Conservation (phyloP, 1,140 invertebrate species). For the Cotesia glomerata region DNA sequence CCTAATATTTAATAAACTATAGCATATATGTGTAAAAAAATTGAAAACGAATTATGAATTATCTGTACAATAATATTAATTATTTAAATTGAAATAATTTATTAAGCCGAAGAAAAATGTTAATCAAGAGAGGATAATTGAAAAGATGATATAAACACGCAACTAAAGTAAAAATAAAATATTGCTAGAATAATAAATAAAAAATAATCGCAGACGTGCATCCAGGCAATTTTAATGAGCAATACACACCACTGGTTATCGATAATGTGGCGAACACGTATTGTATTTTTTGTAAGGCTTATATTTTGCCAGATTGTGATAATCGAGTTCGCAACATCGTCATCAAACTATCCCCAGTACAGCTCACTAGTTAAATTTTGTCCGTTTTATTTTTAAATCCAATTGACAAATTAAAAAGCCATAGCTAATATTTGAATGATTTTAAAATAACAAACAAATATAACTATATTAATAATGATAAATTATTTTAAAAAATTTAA, state of each 20-base stretch:
- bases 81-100: too few relatives aligned
- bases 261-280: conserved; percentile 54
- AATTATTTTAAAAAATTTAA: not conserved
- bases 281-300: conserved; percentile 63
- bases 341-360: conserved; percentile 43
- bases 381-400: not conserved
- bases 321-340: conserved; percentile 57
- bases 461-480: not conserved
- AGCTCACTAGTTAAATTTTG: conserved; percentile 5
- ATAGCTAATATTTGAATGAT: not conserved
- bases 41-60: too few relatives aligned
- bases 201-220: conserved; percentile 8
- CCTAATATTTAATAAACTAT: too few relatives aligned
- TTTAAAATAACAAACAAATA: too few relatives aligned
- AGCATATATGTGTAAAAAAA: too few relatives aligned
- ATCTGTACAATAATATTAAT: too few relatives aligned
- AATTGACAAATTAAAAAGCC: not conserved
- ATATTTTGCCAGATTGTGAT: conserved; percentile 60
- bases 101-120: not conserved
- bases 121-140: not conserved
- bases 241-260: conserved; percentile 33
- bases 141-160: not conserved
- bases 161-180: not conserved
- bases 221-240: conserved; percentile 17
- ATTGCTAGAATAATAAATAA: not conserved